phyloP scores from a whole-genome alignment of 2,888 invertebrate genomes.

The Lathronympha strigana region DNA sequence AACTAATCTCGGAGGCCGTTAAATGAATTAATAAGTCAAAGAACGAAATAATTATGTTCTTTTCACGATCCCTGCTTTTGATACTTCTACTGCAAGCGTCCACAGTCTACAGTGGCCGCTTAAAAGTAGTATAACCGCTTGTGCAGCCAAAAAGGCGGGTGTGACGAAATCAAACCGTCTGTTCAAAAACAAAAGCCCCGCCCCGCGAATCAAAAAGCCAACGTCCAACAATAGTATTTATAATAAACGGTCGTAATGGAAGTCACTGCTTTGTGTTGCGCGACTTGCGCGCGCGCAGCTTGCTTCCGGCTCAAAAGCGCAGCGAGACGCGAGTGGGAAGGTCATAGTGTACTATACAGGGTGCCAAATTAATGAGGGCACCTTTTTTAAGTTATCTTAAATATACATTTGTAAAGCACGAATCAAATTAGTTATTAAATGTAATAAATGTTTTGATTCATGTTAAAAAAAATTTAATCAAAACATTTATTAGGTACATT shows the following conservation, averaged over 20 bases:
- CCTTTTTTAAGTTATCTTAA: no score
- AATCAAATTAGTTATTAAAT: no score
- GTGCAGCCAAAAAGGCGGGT: neutral
- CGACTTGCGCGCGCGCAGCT: slow-evolving; percentile 56
- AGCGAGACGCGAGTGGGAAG: slow-evolving; percentile 58
- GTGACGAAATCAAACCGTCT: neutral
- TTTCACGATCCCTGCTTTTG: no score
- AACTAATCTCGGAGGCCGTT: no score
- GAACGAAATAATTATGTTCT: no score
- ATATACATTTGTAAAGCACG: no score
- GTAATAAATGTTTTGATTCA: no score
- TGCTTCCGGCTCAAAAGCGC: slow-evolving; percentile 70
- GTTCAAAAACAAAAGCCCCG: slow-evolving; percentile 12
- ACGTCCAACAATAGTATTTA: slow-evolving; percentile 26
- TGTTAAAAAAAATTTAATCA: no score
- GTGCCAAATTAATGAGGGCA: neutral
- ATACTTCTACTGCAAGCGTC: no score
- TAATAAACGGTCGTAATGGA: slow-evolving; percentile 46
- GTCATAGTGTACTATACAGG: neutral
- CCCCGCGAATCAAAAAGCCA: slow-evolving; percentile 34
- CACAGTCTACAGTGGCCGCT: no score
- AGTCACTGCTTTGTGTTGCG: slow-evolving; percentile 19
- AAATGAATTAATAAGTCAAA: no score
- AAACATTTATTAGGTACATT: no score
- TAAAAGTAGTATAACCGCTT: neutral